Conservation (phyloP, 2,113 vertebrate species). For the Bujurquina vittata region DNA sequence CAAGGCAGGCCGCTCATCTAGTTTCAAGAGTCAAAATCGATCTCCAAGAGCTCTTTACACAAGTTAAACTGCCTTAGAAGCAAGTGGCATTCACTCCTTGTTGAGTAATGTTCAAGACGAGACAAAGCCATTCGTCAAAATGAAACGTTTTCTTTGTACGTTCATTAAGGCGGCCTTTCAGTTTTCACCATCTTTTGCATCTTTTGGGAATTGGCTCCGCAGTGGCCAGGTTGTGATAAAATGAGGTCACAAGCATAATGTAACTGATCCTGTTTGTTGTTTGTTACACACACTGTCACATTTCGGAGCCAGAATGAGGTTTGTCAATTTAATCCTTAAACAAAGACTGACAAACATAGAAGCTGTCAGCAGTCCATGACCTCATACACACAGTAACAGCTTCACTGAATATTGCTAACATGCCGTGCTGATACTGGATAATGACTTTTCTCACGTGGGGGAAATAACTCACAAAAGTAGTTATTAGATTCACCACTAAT, state of each 20-base stretch:
- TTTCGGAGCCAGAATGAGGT: conserved; percentile 5
- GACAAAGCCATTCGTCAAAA: conserved; percentile 18
- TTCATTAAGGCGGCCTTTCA: conserved; percentile 11
- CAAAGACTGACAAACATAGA: conserved; percentile 34
- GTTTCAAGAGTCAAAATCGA: conserved; percentile 32
- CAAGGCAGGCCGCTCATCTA: neutral
- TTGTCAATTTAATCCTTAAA: conserved; percentile 40
- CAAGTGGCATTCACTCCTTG: conserved; percentile 20
- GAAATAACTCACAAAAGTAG: conserved; percentile 45
- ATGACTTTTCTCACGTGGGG: conserved; percentile 54
- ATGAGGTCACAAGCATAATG: conserved; percentile 50
- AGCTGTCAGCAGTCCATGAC: conserved; percentile 21
- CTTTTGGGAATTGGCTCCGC: conserved; percentile 27
- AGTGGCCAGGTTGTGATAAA: conserved; percentile 38
- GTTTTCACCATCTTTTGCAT: neutral
- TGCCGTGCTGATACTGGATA: conserved; percentile 49
- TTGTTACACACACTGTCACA: neutral
- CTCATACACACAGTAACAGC: conserved; percentile 19
- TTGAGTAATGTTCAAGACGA: conserved; percentile 1
- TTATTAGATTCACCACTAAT: conserved; percentile 62
- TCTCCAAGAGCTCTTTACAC: conserved; percentile 12
- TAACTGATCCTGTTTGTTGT: conserved; percentile 29
- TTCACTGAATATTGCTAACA: conserved; percentile 38
- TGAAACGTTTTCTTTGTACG: neutral
- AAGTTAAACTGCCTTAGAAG: conserved; percentile 51